Conservation (phyloP, 2,888 invertebrate species). For the Cheilosia vernalis region DNA sequence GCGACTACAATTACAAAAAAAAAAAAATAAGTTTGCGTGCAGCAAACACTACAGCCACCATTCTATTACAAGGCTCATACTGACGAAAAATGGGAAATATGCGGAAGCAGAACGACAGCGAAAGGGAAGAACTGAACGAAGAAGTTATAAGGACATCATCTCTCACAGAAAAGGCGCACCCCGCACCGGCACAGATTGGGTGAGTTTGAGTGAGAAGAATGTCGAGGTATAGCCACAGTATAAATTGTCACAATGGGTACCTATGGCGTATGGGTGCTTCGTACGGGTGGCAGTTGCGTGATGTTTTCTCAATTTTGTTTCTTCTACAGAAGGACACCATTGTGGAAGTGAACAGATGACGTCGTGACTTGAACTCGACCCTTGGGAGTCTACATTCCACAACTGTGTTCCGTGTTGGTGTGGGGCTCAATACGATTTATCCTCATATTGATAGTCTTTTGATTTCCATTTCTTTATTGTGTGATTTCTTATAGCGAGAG, state of each 20-base stretch:
- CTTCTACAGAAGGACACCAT: constrained; percentile 32
- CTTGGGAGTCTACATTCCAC: constrained; percentile 30
- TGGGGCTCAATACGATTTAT: constrained; percentile 79
- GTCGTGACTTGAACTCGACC: constrained; percentile 40
- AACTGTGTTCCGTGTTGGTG: constrained; percentile 25
- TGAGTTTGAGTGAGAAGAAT: neutral
- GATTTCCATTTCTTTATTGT: constrained; percentile 72
- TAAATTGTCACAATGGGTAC: neutral
- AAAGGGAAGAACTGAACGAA: constrained; percentile 17
- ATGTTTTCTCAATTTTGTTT: constrained; percentile 49
- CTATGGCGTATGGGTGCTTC: no score
- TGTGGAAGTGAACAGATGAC: constrained; percentile 42
- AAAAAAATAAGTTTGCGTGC: constrained; percentile 25
- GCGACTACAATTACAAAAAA: constrained; percentile 15
- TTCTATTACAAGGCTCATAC: constrained; percentile 25
- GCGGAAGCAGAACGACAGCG: constrained; percentile 1
- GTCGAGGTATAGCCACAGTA: neutral
- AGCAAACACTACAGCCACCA: constrained; percentile 19
- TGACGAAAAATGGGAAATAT: neutral
- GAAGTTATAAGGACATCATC: constrained; percentile 49
- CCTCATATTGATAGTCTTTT: constrained; percentile 81
- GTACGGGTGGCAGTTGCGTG: constrained; percentile 33
- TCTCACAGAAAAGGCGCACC: neutral
- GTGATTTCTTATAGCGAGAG: constrained; percentile 16
- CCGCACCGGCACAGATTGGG: constrained; percentile 1